Evolutionary conservation across 1,140 invertebrate species (phyloP).

Genomic region (Drosophila elegans): DNA sequence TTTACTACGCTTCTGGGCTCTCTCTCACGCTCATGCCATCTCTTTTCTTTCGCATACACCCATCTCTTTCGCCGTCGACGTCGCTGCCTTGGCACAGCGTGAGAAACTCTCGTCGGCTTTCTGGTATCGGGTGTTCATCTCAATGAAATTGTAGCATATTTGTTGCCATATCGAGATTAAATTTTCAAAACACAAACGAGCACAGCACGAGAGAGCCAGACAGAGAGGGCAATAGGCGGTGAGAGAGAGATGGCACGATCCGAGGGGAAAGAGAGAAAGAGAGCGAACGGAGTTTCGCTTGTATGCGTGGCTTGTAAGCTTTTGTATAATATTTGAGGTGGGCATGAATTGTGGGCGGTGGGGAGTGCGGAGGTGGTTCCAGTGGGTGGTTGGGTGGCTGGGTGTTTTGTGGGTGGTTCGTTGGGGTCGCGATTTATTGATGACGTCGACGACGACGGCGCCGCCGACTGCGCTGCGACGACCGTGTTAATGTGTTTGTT

Average conservation of each 20-base stretch:
- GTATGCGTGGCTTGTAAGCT: constrained; percentile 72
- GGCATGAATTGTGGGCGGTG: constrained; percentile 10
- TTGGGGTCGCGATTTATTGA: constrained; percentile 80
- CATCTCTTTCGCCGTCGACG: constrained; percentile 20
- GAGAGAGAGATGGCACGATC: constrained; percentile 13
- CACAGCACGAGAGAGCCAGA: constrained; percentile 49
- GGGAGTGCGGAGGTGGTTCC: constrained; percentile 16
- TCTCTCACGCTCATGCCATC: constrained; percentile 19
- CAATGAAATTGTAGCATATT: constrained; percentile 84
- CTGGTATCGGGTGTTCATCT: constrained; percentile 82
- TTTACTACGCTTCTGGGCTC: constrained; percentile 79
- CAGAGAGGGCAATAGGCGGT: constrained; percentile 7
- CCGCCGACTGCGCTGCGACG: constrained; percentile 31
- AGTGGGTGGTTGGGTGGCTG: constrained; percentile 54
- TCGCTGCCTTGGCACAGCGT: constrained; percentile 65
- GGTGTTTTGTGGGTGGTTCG: constrained; percentile 55
- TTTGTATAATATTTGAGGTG: constrained; percentile 55
- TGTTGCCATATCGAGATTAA: constrained; percentile 84
- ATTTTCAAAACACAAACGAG: constrained; percentile 83
- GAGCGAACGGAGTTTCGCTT: constrained; percentile 33
- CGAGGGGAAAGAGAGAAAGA: constrained; percentile 18
- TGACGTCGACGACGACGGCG: constrained; percentile 54
- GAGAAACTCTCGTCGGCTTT: constrained; percentile 73
- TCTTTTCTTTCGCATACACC: constrained; percentile 4
- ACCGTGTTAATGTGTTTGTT: constrained; percentile 81